phyloP scores from a whole-genome alignment of 2,113 vertebrate species.

The Eulacestoma nigropectus region DNA sequence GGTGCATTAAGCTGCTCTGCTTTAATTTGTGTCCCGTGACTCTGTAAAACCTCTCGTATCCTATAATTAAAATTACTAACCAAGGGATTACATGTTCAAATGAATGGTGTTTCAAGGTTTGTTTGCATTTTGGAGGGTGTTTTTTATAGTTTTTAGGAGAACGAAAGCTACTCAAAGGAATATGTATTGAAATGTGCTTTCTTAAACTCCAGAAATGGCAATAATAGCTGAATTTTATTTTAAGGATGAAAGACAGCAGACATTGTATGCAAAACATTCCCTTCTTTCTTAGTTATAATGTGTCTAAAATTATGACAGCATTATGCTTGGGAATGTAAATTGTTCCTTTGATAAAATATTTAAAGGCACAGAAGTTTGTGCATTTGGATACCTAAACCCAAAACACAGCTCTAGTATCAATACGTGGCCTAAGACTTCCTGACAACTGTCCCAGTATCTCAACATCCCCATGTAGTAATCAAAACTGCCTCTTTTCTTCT shows the following conservation, averaged over 20 bases:
- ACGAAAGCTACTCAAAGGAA: neutral
- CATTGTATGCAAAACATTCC: neutral
- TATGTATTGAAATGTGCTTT: neutral
- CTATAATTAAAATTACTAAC: neutral
- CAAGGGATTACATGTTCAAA: neutral
- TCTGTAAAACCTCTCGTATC: neutral
- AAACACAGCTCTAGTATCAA: neutral
- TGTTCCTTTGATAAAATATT: neutral
- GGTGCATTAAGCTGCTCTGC: neutral
- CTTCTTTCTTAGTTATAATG: neutral
- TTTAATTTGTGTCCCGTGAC: neutral
- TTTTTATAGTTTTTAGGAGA: neutral
- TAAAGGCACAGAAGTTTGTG: neutral
- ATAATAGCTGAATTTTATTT: neutral
- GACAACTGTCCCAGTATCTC: neutral
- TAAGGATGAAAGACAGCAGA: neutral
- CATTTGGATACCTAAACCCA: neutral
- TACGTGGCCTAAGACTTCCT: neutral
- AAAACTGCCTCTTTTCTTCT: neutral
- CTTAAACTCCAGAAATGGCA: neutral
- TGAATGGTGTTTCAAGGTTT: neutral
- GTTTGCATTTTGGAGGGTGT: neutral
- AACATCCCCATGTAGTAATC: neutral
- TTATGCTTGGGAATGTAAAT: neutral
- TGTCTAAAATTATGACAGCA: neutral